Base-by-base conservation (phyloP, 2,888 invertebrate genomes). In the Euzophera pinguis region DNA sequence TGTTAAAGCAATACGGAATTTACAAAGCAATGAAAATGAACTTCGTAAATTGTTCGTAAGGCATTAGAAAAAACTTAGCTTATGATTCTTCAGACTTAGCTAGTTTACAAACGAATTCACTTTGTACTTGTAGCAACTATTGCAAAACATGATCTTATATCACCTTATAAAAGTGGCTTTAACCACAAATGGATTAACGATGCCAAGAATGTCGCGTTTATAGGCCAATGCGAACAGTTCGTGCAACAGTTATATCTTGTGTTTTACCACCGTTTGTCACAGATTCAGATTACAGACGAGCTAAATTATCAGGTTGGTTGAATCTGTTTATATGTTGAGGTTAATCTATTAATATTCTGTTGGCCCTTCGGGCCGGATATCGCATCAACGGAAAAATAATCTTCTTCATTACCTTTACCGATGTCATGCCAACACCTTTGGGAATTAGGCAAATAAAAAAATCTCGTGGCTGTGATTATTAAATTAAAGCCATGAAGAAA, bases 291-390 rank as follows among this genome's bases (percentile, higher is more conserved):
- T 8, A 32, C 14, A 14, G 3, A 39, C 17, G 38, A n/a, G 22
- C 32, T 38, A 27, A 14, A 42, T 9, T 17, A 37, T 35, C 22
- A 5, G 27, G 35, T 32, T 39, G 14, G 41, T 53, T 53, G 38
- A 48, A 52, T 37, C 37, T 50, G 52, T 53, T 53, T 58, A 57
- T 59, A 60, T 59, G 55, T n/a, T n/a, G 60, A 50, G 60, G 47
- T 57, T 55, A 57, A 58, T 64, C 63, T 69, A 81, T 82, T 81
- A 78, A 76, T 77, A 84, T 84, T 81, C 81, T 60, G 63, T 50
- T 55, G 60, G 63, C 60, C 63, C 59, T 69, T 62, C 70, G 67
- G 69, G 75, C 80, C 81, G 82, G 79, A 81, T 74, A 75, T 10
- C 45, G 59, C 58, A 67, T 60, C 60, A 66, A 66, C 63, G 64